Evolutionary conservation across 2,888 invertebrate genomes (phyloP), one percentile per base, ranked within the genome.

Genomic region (Actias luna): DNA sequence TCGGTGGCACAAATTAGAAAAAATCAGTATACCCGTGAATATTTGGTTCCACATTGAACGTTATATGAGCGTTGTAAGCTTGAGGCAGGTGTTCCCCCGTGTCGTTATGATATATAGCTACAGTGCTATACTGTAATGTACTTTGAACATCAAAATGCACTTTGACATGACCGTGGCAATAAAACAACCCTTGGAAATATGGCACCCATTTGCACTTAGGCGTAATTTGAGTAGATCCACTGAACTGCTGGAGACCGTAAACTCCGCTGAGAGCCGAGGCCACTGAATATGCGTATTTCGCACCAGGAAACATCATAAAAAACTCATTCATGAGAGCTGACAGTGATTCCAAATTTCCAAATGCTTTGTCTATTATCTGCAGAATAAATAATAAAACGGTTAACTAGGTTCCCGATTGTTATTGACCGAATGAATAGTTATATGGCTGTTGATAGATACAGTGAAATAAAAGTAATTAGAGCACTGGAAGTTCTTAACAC

Each of bases 301-400:
- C 75, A 29, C 82, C 82, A 33, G 92, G 92, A 42, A 73, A 92
- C 78, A 89, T 76, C 27, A 58, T 59, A 59, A 92, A 92, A 70
- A 91, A 92, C 66, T 89, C 85, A 57, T 89, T 89, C 90, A 92
- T 89, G 5, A 92, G 69, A 0, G 75, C 75, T 16, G 89, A 82
- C 8, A 90, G 66, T 0, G 79, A 67, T 67, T 92, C 90, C 0
- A 83, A 25, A 46, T 82, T 84, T n/a, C 89, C 92, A 62, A 88
- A 87, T 0, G 77, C 82, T 57, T 76, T 75, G 0, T 92, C 92
- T 78, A 83, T 83, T 1, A 91, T 63, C 92, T 92, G 69, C 1
- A 73, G 76, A 60, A 58, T 16, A 76, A 60, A 58, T 16, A 31
- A 61, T 64, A 62, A 42, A 42, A n/a, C 10, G 29, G 12, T 59